Conservation (phyloP, 2,888 invertebrate genomes). For the Tetranychus piercei region DNA sequence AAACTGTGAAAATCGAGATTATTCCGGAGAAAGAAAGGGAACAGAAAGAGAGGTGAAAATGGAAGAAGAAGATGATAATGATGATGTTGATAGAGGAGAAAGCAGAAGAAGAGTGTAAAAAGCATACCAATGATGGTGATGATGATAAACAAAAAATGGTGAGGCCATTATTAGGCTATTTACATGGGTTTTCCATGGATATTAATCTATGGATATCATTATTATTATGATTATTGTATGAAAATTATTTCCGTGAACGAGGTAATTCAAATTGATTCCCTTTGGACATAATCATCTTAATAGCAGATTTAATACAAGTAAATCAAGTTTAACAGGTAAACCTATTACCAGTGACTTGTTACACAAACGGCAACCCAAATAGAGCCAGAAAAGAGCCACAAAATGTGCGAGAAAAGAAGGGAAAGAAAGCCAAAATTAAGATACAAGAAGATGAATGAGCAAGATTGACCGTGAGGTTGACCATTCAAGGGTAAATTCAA, state of each 20-base stretch:
- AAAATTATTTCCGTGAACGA: not conserved
- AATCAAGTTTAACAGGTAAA: too few species aligned
- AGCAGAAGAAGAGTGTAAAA: not conserved
- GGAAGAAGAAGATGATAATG: not conserved
- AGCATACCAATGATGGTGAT: not conserved
- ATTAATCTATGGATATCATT: not conserved
- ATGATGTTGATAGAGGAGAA: not conserved
- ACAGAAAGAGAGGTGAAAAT: not conserved
- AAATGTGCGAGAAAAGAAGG: not conserved
- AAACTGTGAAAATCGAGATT: not conserved
- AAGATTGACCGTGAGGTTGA: not conserved
- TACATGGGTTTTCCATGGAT: not conserved
- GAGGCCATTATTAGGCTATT: not conserved
- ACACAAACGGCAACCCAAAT: too few species aligned
- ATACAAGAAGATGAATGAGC: not conserved
- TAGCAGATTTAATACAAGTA: too few species aligned
- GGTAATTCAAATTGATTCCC: too few species aligned
- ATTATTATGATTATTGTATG: not conserved
- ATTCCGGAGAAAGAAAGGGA: not conserved
- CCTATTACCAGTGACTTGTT: too few species aligned
- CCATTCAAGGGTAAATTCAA: not conserved
- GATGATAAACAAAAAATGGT: not conserved
- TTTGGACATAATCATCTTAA: too few species aligned
- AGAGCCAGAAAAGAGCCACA: not conserved
- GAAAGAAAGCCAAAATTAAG: not conserved